phyloP scores from a whole-genome alignment of 2,888 invertebrate genomes.

The Trachelus troglodyta region DNA sequence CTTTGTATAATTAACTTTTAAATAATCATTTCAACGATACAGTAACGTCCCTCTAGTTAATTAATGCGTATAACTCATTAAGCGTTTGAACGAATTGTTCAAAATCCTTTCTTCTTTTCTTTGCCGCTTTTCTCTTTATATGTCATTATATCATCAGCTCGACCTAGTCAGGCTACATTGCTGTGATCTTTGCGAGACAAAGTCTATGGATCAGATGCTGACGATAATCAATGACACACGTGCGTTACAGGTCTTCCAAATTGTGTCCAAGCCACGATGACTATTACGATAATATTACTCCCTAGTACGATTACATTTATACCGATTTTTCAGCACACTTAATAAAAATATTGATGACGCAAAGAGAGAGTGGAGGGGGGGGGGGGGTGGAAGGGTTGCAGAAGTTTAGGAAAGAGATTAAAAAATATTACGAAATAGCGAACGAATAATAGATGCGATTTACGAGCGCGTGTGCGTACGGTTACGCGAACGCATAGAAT shows the following conservation, averaged over 20 bases:
- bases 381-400: slow-evolving; percentile 2
- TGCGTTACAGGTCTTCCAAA: slow-evolving; percentile 58
- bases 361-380: slow-evolving; percentile 4
- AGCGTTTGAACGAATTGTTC: slow-evolving; percentile 18
- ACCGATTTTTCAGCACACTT: slow-evolving; percentile 59
- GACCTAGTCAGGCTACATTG: neutral
- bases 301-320: slow-evolving; percentile 57
- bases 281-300: slow-evolving; percentile 51
- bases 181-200: neutral
- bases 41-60: slow-evolving; percentile 1
- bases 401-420: slow-evolving; percentile 27
- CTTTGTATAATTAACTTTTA: neutral
- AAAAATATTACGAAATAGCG: neutral
- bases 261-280: slow-evolving; percentile 51
- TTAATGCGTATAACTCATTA: slow-evolving; percentile 4
- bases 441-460: neutral
- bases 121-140: neutral
- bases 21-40: neutral
- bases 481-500: neutral
- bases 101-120: neutral
- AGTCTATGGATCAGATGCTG: neutral
- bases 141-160: neutral
- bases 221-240: neutral
- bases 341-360: slow-evolving; percentile 39
- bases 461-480: neutral